Evolutionary conservation across 2,888 invertebrate genomes (phyloP).

Genomic region (Campoplex capitator): DNA sequence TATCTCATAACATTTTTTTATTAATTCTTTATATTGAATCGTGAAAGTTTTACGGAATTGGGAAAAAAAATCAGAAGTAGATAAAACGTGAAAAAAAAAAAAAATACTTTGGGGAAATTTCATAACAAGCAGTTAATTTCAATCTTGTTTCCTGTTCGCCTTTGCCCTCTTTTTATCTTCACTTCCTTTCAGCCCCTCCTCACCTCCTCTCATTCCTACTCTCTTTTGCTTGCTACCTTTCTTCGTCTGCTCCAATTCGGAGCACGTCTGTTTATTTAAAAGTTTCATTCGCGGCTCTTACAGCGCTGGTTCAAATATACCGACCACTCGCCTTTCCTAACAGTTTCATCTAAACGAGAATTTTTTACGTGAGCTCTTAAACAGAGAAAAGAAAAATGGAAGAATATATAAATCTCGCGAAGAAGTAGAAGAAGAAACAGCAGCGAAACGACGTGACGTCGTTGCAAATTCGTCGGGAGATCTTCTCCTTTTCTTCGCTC

Average conservation of each 20-base stretch:
- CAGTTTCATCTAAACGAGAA: constrained; percentile 54
- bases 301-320: constrained; percentile 23
- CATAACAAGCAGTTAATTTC: constrained; percentile 50
- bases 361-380: constrained; percentile 30
- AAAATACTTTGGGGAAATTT: constrained; percentile 32
- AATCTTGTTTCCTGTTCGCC: constrained; percentile 33
- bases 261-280: constrained; percentile 58
- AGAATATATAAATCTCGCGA: constrained; percentile 21
- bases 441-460: constrained; percentile 37
- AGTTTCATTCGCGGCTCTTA: constrained; percentile 35
- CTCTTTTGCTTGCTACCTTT: background rate
- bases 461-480: constrained; percentile 47
- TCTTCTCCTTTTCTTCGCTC: constrained; percentile 33
- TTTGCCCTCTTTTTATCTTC: constrained; percentile 24
- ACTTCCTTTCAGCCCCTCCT: background rate
- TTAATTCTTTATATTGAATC: background rate
- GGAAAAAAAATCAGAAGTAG: constrained; percentile 20
- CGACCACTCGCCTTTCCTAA: constrained; percentile 43
- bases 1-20: background rate
- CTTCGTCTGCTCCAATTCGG: constrained; percentile 51
- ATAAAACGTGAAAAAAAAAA: constrained; percentile 8
- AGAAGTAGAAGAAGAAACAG: constrained; percentile 23
- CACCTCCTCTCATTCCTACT: background rate
- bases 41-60: background rate
- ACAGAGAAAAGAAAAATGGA: background rate